These are phyloP conservation scores for Zosterops japonicus DNA, from an alignment of 2,113 vertebrate genomes.

Conservation along the genomic window DNA sequence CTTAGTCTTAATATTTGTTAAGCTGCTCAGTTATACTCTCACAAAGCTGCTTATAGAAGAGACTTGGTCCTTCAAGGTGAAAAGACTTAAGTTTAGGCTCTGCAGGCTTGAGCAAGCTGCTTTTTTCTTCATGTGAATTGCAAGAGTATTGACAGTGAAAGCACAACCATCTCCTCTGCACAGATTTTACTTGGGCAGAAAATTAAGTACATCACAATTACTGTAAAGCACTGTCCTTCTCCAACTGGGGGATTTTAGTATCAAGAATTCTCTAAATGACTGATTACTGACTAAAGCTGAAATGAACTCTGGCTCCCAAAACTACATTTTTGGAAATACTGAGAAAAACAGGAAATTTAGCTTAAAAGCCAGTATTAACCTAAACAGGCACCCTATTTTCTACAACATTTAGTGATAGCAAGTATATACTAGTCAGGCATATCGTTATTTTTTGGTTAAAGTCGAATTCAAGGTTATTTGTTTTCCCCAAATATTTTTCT, in stretches of 20 bases:
- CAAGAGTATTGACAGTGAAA: neutral
- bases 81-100: neutral
- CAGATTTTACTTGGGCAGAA: neutral
- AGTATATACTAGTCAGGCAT: neutral
- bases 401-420: neutral
- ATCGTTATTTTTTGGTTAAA: neutral
- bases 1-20: neutral
- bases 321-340: neutral
- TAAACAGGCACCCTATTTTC: neutral
- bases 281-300: neutral
- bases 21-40: neutral
- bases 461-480: neutral
- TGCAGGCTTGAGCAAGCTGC: accelerated
- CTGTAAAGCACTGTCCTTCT: neutral
- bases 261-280: neutral
- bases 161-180: neutral
- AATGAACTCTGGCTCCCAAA: neutral
- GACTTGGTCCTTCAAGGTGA: neutral
- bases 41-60: neutral
- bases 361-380: neutral
- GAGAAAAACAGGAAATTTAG: neutral
- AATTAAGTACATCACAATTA: neutral
- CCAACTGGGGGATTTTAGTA: neutral
- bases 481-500: neutral
- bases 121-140: neutral